Evolutionary conservation across 2,888 invertebrate species (phyloP).

Genomic region (Doris montereyensis): DNA sequence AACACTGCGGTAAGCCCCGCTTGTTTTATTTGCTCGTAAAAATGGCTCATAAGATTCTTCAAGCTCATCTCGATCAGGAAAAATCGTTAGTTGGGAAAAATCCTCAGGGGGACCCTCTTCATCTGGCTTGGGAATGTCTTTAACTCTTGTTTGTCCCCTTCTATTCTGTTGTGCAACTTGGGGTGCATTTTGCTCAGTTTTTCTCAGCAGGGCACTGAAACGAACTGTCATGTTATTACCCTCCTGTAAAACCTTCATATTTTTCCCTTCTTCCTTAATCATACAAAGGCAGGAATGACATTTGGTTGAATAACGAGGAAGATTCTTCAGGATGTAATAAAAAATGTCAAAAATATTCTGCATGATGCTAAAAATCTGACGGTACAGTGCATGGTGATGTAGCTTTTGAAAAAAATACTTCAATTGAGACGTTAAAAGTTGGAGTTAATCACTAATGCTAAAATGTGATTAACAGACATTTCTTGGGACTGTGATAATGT

Average conservation of each 20-base stretch:
- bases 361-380: too few species aligned
- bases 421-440: too few species aligned
- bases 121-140: constrained; percentile 31
- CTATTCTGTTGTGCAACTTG: too few species aligned
- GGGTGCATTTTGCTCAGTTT: too few species aligned
- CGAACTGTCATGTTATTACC: not conserved
- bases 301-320: not conserved
- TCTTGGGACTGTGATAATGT: too few species aligned
- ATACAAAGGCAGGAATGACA: constrained; percentile 3
- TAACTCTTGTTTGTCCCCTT: not conserved
- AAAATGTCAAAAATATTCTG: constrained; percentile 24
- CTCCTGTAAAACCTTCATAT: constrained; percentile 7
- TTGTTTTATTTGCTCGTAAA: constrained; percentile 41
- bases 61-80: constrained; percentile 39
- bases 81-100: constrained; percentile 26
- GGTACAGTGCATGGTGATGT: too few species aligned
- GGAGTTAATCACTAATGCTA: too few species aligned
- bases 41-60: constrained; percentile 23
- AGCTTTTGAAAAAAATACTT: too few species aligned
- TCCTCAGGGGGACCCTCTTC: constrained; percentile 40
- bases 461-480: too few species aligned
- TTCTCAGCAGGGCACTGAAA: too few species aligned
- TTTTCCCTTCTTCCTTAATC: constrained; percentile 18
- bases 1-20: constrained; percentile 79
- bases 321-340: constrained; percentile 14